These are phyloP conservation scores for Diachasmimorpha longicaudata DNA, from an alignment of 1,140 invertebrate species.

Conservation along the genomic window DNA sequence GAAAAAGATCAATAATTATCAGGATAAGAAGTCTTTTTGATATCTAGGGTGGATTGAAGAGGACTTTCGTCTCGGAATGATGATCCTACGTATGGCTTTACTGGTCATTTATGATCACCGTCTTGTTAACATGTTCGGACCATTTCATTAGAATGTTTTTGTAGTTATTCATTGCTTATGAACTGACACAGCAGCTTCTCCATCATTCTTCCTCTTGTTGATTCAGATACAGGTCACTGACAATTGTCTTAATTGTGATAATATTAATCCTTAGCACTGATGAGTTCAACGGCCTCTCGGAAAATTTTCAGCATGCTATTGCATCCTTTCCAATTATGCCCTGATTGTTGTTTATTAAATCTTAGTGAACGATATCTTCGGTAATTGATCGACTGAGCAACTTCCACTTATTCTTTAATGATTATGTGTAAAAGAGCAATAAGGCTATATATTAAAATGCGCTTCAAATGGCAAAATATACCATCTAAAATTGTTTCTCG, in stretches of 20 bases:
- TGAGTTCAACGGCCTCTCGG: background rate
- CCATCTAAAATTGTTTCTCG: background rate
- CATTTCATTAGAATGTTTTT: background rate
- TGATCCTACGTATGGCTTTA: slow-evolving; percentile 11
- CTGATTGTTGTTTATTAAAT: background rate
- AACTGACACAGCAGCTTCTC: slow-evolving; percentile 8
- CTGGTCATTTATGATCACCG: slow-evolving; percentile 9
- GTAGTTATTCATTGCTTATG: slow-evolving; percentile 10
- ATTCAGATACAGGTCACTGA: background rate
- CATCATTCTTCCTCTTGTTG: background rate
- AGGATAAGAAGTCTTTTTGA: background rate
- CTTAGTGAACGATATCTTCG: background rate
- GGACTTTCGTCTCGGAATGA: slow-evolving; percentile 19
- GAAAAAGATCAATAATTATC: background rate
- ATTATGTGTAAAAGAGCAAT: slow-evolving; percentile 13
- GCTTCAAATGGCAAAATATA: background rate
- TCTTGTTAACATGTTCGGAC: background rate
- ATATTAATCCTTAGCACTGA: background rate
- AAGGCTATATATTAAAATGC: slow-evolving; percentile 6
- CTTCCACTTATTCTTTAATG: slow-evolving; percentile 7
- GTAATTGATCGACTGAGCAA: slow-evolving; percentile 17
- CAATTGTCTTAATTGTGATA: background rate
- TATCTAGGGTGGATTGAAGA: background rate
- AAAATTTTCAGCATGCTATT: slow-evolving; percentile 16
- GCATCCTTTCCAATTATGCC: background rate